These are phyloP conservation scores for Beroe forskalii DNA, from an alignment of 37 sponge, comb jelly and placozoan species.

Conservation along the genomic window DNA sequence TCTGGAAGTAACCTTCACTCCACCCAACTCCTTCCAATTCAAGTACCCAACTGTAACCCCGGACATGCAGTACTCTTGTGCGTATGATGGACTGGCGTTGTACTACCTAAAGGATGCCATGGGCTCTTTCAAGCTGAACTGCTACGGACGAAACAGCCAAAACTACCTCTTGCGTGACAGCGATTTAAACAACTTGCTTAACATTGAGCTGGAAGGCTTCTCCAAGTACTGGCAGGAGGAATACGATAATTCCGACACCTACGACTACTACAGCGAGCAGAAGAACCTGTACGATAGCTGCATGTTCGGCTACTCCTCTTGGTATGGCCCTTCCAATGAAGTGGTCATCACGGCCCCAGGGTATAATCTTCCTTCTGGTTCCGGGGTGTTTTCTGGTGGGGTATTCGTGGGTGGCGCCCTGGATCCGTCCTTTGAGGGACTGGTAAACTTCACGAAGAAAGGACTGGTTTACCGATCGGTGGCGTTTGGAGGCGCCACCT, in stretches of 20 bases:
- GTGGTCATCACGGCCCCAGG: neutral
- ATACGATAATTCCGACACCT: neutral
- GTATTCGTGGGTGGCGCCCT: neutral
- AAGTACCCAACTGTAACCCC: neutral
- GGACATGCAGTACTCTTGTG: neutral
- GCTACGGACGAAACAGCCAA: neutral
- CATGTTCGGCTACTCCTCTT: constrained; percentile 4
- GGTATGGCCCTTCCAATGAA: neutral
- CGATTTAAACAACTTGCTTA: neutral
- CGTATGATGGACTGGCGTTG: neutral
- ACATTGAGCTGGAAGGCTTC: neutral
- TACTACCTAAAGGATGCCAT: neutral
- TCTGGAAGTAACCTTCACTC: neutral
- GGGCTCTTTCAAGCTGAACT: neutral
- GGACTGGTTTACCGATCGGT: constrained; percentile 23
- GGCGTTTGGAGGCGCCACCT: neutral
- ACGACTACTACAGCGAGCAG: neutral
- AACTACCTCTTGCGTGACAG: neutral
- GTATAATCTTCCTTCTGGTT: neutral
- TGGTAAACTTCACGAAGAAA: neutral
- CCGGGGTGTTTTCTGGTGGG: neutral
- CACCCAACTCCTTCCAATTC: neutral
- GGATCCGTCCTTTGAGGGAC: neutral
- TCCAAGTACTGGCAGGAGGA: neutral
- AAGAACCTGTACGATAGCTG: neutral